Base-by-base conservation (phyloP, 30 jellyfish, hydroid and myxozoan species). In the Pelagia noctiluca region DNA sequence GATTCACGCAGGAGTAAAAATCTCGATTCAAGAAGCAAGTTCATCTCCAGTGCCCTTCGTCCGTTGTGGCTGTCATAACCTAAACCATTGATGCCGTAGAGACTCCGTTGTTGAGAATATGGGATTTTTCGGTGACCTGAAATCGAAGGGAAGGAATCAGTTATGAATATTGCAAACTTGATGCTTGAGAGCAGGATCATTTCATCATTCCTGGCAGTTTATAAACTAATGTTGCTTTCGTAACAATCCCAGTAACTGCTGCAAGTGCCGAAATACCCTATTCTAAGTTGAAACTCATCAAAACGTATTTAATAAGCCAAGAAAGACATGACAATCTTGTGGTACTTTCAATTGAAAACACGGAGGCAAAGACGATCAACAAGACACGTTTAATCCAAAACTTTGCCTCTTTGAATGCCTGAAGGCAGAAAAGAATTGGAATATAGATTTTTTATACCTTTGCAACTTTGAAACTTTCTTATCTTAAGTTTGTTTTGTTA, bases 1-100 rank as follows among this genome's bases (percentile, higher is more conserved):
- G 31, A 66, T 66, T 66, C 79, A 66, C 31, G 79, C 68, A 21
- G 79, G 79, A 65, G 79, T 23, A 66, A 65, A 66, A 24, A 66
- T 12, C 24, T 29, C 31, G 67, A 66, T 66, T 66, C 24, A 66
- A 66, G 79, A 30, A 65, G 31, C 31, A 66, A 66, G 24, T 66
- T 21, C 24, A 7, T 66, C 65, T 66, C 79, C 79, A 65, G 79
- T 66, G 13, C 67, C 79, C 31, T 66, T 66, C 31, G 79, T 66
- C 30, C 79, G 31, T 66, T 66, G 67, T 23, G 67, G 79, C 7
- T 66, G 67, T 24, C 67, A 13, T 66, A 23, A 66, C 12, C 25
- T 66, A 13, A 13, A 13, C 67, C 67, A n/a, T n/a, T n/a, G n/a
- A n/a, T n/a, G n/a, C n/a, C n/a, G n/a, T n/a, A n/a, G n/a, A n/a